phyloP scores from a whole-genome alignment of 2,797 vertebrate species.

The Sparus aurata region DNA sequence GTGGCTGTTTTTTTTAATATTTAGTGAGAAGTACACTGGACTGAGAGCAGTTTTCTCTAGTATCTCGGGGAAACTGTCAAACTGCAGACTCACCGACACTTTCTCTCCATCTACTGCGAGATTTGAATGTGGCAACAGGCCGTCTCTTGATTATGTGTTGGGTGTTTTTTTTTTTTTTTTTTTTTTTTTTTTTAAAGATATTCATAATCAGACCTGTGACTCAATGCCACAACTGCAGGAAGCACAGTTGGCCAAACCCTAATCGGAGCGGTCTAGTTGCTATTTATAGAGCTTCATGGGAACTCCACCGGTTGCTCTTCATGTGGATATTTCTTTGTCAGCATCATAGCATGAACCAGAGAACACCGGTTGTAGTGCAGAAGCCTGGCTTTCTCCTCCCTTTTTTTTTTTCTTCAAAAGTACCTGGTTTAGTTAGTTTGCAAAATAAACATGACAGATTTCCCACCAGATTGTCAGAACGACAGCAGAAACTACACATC shows the following conservation, averaged over 20 bases:
- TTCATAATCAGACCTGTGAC: neutral
- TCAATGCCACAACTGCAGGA: conserved; percentile 44
- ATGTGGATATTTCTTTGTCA: conserved; percentile 16
- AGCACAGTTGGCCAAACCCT: conserved; percentile 25
- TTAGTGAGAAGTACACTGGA: neutral
- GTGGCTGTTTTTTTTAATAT: neutral
- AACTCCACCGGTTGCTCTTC: conserved; percentile 40
- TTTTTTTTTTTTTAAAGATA: neutral
- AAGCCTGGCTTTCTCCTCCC: neutral
- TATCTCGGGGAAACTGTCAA: neutral
- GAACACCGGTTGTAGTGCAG: neutral
- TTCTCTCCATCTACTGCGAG: neutral
- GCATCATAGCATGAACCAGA: conserved; percentile 7
- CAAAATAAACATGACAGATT: neutral
- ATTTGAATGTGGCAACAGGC: neutral
- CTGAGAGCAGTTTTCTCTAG: neutral
- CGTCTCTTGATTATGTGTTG: neutral
- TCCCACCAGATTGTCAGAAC: neutral
- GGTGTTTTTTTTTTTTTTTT: too few relatives aligned
- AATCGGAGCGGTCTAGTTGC: conserved; percentile 36
- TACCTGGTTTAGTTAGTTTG: neutral
- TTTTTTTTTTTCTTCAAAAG: neutral
- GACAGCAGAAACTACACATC: conserved; percentile 3
- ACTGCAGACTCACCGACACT: too few relatives aligned
- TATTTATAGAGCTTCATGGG: conserved; percentile 52